Conservation (phyloP, 2,797 vertebrate species). For the Aphelocoma californica region DNA sequence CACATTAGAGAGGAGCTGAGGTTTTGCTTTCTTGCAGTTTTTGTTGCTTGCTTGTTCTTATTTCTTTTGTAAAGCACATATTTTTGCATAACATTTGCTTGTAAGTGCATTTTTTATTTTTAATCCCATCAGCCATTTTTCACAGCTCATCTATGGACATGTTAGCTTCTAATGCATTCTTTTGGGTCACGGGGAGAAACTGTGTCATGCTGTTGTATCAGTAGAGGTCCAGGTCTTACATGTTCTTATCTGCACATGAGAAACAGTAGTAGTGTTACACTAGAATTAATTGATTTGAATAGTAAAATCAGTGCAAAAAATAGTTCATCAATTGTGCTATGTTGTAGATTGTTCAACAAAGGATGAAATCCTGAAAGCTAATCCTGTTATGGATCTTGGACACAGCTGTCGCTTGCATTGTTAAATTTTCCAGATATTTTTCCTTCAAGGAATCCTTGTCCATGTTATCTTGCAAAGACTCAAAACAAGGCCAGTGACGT, state of each 20-base stretch:
- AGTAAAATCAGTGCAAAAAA: background rate
- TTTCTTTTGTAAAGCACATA: background rate
- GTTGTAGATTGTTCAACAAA: background rate
- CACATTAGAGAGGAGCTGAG: background rate
- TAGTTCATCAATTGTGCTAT: background rate
- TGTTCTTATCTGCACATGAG: background rate
- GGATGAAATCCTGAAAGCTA: background rate
- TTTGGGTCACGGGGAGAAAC: background rate
- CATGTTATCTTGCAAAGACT: background rate
- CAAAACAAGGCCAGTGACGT: background rate
- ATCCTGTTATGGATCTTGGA: background rate
- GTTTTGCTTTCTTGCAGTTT: slow-evolving; percentile 24
- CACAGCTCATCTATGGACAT: background rate
- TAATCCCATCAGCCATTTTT: background rate
- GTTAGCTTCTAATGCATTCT: background rate
- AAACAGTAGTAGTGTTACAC: background rate
- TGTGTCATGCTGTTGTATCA: background rate
- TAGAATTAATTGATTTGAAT: background rate
- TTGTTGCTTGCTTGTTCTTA: slow-evolving; percentile 9
- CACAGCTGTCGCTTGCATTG: background rate
- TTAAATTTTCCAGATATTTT: background rate
- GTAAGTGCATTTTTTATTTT: background rate
- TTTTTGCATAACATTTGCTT: slow-evolving; percentile 5
- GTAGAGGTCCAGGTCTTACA: background rate
- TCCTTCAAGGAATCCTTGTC: background rate